Conservation (phyloP, 2,797 vertebrate genomes). For the Orestias chungarensis region DNA sequence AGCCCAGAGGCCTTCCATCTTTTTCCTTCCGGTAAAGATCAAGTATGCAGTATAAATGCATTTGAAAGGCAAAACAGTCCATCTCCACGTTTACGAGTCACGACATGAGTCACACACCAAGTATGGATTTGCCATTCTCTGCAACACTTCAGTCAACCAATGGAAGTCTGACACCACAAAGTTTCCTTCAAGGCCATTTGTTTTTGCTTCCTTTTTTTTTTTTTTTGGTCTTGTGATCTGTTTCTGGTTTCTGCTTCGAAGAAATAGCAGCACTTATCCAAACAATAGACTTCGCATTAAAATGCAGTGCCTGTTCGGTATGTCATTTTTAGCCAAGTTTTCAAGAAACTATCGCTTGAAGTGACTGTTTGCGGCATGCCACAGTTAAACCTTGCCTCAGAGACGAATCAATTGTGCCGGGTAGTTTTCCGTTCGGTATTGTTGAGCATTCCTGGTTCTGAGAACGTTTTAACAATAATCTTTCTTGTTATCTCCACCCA, state of each 20-base stretch:
- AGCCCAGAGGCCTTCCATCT: slow-evolving; percentile 4
- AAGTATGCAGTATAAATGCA: background rate
- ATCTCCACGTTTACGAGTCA: slow-evolving; percentile 28
- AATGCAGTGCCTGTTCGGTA: slow-evolving; percentile 20
- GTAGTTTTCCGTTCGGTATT: slow-evolving; percentile 20
- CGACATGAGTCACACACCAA: slow-evolving; percentile 55
- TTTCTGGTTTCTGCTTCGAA: slow-evolving; percentile 11
- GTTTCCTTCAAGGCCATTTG: slow-evolving; percentile 16
- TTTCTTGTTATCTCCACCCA: slow-evolving; percentile 19
- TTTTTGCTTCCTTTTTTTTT: slow-evolving; percentile 27
- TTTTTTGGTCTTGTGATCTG: slow-evolving; percentile 22
- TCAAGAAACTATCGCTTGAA: slow-evolving; percentile 17
- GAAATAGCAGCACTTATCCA: slow-evolving; percentile 1
- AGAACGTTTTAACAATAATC: slow-evolving; percentile 17
- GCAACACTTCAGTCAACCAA: slow-evolving; percentile 44
- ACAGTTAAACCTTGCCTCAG: slow-evolving; percentile 25
- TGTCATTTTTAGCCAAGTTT: slow-evolving; percentile 11
- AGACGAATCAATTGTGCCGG: background rate
- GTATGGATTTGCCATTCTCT: slow-evolving; percentile 55
- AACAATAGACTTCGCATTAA: slow-evolving; percentile 9
- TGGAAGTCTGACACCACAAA: slow-evolving; percentile 44
- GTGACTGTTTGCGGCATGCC: slow-evolving; percentile 24
- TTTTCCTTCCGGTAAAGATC: background rate
- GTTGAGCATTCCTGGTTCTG: slow-evolving; percentile 2
- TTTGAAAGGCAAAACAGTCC: slow-evolving; percentile 6